These are phyloP conservation scores for Lobophora halterata DNA, from an alignment of 2,888 invertebrate genomes.

Conservation along the genomic window DNA sequence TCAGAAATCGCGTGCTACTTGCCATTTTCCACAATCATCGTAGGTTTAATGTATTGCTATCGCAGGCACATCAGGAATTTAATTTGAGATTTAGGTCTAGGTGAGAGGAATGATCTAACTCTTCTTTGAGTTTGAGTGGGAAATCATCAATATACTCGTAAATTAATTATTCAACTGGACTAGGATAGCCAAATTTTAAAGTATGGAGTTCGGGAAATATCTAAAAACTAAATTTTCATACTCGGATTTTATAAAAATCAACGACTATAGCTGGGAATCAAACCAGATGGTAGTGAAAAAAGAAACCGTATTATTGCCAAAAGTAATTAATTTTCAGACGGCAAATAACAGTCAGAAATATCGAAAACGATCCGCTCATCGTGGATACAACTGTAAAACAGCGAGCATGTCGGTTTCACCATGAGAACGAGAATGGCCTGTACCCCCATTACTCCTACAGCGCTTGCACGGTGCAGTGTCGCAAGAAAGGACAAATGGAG, in stretches of 20 bases:
- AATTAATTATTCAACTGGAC: too few species aligned
- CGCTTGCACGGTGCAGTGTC: conserved; percentile 86
- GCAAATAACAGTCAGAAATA: conserved; percentile 78
- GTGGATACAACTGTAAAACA: conserved; percentile 82
- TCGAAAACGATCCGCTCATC: conserved; percentile 85
- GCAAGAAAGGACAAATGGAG: conserved; percentile 82
- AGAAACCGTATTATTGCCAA: not conserved
- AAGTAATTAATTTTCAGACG: conserved; percentile 56
- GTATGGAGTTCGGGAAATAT: too few species aligned
- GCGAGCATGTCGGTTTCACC: conserved; percentile 85
- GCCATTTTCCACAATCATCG: conserved; percentile 12
- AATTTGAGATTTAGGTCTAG: too few species aligned
- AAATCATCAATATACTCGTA: too few species aligned
- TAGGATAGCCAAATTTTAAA: too few species aligned
- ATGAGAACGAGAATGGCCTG: conserved; percentile 83
- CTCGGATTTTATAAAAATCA: too few species aligned
- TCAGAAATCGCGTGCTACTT: conserved; percentile 24
- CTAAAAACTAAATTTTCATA: too few species aligned
- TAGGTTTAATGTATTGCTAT: too few species aligned
- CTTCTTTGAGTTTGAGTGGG: too few species aligned
- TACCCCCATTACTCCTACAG: conserved; percentile 86
- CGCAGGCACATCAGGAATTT: too few species aligned
- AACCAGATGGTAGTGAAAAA: not conserved
- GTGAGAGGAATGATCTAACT: too few species aligned
- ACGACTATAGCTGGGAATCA: too few species aligned